Evolutionary conservation across 2,888 invertebrate genomes (phyloP).

Genomic region (Aspidapion aeneum): DNA sequence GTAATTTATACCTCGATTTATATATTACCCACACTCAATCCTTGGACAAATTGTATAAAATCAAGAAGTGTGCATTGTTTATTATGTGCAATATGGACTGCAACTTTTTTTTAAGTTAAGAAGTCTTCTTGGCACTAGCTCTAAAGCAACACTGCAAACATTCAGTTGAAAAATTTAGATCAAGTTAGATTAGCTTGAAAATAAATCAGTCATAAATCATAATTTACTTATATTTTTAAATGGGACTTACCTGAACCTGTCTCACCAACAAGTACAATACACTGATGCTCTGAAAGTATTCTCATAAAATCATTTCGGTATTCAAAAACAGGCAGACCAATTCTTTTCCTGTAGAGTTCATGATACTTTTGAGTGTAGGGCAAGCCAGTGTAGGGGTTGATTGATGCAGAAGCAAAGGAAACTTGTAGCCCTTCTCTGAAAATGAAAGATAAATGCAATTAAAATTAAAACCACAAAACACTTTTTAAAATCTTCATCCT

Average conservation of each 20-base stretch:
- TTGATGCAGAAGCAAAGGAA: conserved; percentile 48
- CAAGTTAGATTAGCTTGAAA: too few relatives aligned
- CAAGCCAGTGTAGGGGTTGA: conserved; percentile 77
- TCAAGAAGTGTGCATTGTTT: too few relatives aligned
- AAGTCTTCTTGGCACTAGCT: too few relatives aligned
- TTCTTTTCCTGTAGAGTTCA: conserved; percentile 84
- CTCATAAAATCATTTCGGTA: conserved; percentile 96
- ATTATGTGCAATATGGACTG: too few relatives aligned
- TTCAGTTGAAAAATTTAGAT: too few relatives aligned
- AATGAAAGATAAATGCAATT: background rate
- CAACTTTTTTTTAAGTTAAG: too few relatives aligned
- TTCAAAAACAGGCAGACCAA: conserved; percentile 95
- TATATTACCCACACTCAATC: too few relatives aligned
- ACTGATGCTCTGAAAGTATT: conserved; percentile 87
- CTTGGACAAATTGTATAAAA: too few relatives aligned
- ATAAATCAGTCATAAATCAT: too few relatives aligned
- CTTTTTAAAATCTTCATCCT: background rate
- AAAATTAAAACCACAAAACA: background rate
- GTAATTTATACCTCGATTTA: too few relatives aligned
- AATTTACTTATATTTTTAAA: too few relatives aligned
- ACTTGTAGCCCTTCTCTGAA: background rate
- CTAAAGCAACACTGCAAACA: too few relatives aligned
- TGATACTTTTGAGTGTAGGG: conserved; percentile 88
- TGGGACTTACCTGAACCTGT: conserved; percentile 66
- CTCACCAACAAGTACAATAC: conserved; percentile 96